These are phyloP conservation scores for Todiramphus chloris DNA, from an alignment of 2,113 vertebrate genomes.

Conservation along the genomic window DNA sequence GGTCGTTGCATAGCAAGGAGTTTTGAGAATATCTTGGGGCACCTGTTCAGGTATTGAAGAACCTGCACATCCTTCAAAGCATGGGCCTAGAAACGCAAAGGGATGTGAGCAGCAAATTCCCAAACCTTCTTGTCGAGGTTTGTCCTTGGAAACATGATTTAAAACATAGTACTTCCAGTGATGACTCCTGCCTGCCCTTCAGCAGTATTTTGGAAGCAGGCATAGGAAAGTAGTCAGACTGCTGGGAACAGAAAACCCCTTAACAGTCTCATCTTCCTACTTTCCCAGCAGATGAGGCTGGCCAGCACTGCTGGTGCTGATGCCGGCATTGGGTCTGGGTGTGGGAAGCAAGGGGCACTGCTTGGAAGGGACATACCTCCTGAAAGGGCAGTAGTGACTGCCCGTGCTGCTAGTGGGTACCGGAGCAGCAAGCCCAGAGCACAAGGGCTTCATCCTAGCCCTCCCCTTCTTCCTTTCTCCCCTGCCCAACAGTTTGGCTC, in stretches of 20 bases:
- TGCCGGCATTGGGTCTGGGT: fast-evolving
- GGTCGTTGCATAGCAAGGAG: not conserved
- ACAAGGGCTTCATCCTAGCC: not conserved
- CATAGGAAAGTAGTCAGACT: not conserved
- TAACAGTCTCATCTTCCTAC: fast-evolving
- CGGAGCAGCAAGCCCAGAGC: not conserved
- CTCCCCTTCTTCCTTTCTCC: not conserved
- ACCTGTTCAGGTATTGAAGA: not conserved
- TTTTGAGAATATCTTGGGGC: not conserved
- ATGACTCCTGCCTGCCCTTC: not conserved
- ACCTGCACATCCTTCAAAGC: not conserved
- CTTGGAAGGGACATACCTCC: not conserved
- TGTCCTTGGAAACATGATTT: not conserved
- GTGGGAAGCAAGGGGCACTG: not conserved
- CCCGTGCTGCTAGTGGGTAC: fast-evolving
- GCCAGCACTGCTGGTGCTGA: fast-evolving
- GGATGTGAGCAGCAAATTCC: not conserved
- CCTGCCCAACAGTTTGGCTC: not conserved
- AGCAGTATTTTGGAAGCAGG: not conserved
- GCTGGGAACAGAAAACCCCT: not conserved
- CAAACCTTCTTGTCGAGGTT: not conserved
- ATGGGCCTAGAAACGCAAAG: not conserved
- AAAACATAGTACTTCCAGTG: not conserved
- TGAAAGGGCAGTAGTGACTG: not conserved
- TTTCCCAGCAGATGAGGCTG: not conserved